Evolutionary conservation across 2,113 vertebrate genomes (phyloP).

Genomic region (Echinops telfairi): DNA sequence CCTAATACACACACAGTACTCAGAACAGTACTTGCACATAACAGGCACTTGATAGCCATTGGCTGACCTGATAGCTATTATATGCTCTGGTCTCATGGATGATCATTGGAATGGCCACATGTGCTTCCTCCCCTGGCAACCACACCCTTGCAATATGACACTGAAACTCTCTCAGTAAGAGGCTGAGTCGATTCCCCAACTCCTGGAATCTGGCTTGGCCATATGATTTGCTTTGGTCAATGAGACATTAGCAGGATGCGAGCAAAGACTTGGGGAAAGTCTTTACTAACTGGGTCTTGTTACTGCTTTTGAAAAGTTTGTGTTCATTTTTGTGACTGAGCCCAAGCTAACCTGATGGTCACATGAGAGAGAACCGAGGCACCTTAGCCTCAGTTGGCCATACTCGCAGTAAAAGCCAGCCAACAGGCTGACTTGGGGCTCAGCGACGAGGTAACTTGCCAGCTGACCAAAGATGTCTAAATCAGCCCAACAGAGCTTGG

Average conservation of each 20-base stretch:
- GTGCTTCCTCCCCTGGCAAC: not conserved
- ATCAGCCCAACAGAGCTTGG: not conserved
- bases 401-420: not conserved
- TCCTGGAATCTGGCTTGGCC: conserved; percentile 10
- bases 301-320: not conserved
- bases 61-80: not conserved
- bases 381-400: not conserved
- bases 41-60: not conserved
- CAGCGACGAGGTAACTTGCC: not conserved
- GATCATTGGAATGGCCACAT: conserved; percentile 31
- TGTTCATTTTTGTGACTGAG: not conserved
- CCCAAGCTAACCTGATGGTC: not conserved
- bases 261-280: not conserved
- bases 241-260: not conserved
- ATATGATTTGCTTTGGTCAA: conserved; percentile 24
- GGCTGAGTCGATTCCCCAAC: not conserved
- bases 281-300: not conserved
- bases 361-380: not conserved
- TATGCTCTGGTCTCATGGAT: not conserved
- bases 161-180: not conserved
- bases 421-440: not conserved
- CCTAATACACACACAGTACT: not conserved
- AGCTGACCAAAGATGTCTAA: not conserved
- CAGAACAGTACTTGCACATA: not conserved
- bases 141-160: not conserved